These are phyloP conservation scores for Cavia aperea DNA, from an alignment of 2,113 vertebrate species.

Conservation along the genomic window DNA sequence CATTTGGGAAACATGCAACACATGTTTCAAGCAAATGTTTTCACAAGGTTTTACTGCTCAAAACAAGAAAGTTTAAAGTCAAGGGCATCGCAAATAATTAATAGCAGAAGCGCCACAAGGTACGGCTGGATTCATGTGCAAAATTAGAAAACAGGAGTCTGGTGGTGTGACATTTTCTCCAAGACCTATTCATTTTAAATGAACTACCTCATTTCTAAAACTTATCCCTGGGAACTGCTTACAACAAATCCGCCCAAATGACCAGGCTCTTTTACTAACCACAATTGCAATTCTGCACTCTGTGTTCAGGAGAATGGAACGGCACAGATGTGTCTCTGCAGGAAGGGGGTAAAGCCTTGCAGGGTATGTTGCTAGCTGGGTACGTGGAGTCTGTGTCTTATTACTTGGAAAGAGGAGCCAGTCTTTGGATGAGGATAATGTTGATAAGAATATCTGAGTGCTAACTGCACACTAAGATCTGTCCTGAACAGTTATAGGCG, in stretches of 20 bases:
- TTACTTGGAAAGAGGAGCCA: background rate
- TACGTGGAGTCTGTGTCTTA: background rate
- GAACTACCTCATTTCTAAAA: background rate
- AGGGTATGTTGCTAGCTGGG: background rate
- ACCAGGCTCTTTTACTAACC: background rate
- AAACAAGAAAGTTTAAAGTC: slow-evolving; percentile 13
- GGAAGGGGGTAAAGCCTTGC: background rate
- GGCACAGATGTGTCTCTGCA: background rate
- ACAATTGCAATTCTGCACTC: rapidly evolving
- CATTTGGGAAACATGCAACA: slow-evolving; percentile 4
- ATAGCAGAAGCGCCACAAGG: background rate
- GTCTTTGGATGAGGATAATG: background rate
- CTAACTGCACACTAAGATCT: background rate
- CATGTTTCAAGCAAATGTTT: background rate
- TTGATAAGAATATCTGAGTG: background rate
- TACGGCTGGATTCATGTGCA: background rate
- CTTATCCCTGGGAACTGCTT: background rate
- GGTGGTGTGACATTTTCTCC: background rate
- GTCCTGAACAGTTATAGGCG: background rate
- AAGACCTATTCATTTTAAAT: background rate
- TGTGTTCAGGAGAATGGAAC: background rate
- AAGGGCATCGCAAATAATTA: background rate
- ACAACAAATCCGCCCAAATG: background rate
- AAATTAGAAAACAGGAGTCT: background rate
- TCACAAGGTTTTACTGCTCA: background rate